Conservation (phyloP, 2,797 vertebrate genomes). For the Danio choprae region DNA sequence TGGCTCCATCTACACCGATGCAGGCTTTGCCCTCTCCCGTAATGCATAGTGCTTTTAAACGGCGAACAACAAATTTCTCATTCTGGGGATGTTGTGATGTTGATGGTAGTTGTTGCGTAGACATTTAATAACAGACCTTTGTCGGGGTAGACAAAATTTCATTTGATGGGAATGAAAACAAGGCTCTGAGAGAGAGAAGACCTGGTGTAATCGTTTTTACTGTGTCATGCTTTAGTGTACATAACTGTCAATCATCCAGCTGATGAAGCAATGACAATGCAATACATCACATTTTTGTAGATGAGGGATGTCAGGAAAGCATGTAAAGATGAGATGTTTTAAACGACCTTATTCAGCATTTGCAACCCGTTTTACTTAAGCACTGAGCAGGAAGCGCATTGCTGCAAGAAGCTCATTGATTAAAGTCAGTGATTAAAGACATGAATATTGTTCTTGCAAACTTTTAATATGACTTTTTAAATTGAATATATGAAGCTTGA, state of each 20-base stretch:
- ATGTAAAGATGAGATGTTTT: neutral
- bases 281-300: neutral
- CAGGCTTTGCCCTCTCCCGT: constrained; percentile 20
- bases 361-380: neutral
- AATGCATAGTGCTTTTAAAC: neutral
- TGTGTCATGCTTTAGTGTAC: neutral
- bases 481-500: no score
- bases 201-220: neutral
- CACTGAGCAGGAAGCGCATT: neutral
- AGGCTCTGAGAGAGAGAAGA: constrained; percentile 2
- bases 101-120: constrained; percentile 3
- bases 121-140: constrained; percentile 15
- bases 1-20: constrained; percentile 34
- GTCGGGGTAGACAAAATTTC: neutral
- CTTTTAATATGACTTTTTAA: no score
- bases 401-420: no score
- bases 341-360: neutral
- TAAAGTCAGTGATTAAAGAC: no score
- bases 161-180: neutral
- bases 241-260: neutral
- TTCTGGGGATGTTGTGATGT: neutral
- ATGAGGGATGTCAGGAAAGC: neutral
- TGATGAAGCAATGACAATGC: constrained; percentile 3
- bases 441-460: no score
- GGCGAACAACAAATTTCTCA: neutral